These are phyloP conservation scores for Amiota communis DNA, from an alignment of 2,888 invertebrate species.

Conservation along the genomic window DNA sequence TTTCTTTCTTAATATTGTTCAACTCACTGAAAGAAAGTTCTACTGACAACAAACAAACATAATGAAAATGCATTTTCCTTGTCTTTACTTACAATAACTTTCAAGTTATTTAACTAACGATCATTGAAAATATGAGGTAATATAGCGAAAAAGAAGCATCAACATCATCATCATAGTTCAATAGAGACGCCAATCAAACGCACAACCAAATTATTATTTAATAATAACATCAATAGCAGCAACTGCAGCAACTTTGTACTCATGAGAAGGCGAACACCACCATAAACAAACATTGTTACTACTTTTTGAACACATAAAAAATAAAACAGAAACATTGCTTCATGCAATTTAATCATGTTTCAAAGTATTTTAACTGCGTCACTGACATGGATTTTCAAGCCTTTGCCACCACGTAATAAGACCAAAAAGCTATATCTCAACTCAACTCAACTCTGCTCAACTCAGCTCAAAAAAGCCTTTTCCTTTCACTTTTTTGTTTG, in stretches of 20 bases:
- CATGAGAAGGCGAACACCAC: neutral
- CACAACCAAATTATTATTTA: neutral
- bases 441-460: too few relatives aligned
- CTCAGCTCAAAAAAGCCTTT: neutral
- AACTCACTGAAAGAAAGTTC: neutral
- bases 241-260: neutral
- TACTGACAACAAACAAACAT: neutral
- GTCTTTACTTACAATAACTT: neutral
- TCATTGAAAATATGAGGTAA: neutral
- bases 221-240: conserved; percentile 10
- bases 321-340: conserved; percentile 8
- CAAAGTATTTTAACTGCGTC: conserved; percentile 56
- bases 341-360: conserved; percentile 30
- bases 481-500: conserved; percentile 56
- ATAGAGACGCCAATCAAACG: neutral
- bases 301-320: neutral
- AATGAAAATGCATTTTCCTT: neutral
- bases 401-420: conserved; percentile 36
- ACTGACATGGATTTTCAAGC: conserved; percentile 56
- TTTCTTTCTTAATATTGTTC: too few relatives aligned
- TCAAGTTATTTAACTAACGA: neutral
- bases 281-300: neutral
- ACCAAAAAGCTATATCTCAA: neutral
- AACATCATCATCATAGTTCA: neutral
- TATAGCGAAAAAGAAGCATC: neutral